Evolutionary conservation across 2,888 invertebrate species (phyloP).

Genomic region (Stenodema calcarata): DNA sequence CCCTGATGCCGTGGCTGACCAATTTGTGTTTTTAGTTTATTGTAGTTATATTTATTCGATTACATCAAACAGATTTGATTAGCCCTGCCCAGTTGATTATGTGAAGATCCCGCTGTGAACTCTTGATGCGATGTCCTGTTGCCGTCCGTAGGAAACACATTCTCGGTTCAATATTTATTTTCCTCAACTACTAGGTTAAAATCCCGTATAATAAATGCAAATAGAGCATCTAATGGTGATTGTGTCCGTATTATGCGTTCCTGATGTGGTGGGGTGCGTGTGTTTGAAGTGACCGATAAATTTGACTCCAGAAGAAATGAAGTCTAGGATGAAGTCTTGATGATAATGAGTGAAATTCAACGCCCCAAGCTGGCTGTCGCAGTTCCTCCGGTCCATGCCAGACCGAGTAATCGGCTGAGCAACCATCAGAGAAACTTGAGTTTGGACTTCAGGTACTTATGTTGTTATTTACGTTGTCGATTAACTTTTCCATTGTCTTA

Average conservation of each 20-base stretch:
- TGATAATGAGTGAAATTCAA: constrained; percentile 55
- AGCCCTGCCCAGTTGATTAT: constrained; percentile 16
- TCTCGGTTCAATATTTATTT: background rate
- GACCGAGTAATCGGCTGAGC: constrained; percentile 65
- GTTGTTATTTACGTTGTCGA: background rate
- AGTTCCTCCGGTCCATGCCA: constrained; percentile 68
- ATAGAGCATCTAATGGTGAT: background rate
- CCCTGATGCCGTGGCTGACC: background rate
- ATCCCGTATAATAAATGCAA: background rate
- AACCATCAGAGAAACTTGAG: constrained; percentile 88
- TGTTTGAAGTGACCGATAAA: background rate
- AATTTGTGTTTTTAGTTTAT: background rate
- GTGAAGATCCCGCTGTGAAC: background rate
- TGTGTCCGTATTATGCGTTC: background rate
- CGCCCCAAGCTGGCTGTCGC: constrained; percentile 54
- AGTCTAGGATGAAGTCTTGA: constrained; percentile 44
- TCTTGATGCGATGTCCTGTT: background rate
- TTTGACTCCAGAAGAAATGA: constrained; percentile 3
- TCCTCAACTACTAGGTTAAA: background rate
- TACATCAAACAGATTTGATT: background rate
- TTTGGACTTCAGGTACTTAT: constrained; percentile 80
- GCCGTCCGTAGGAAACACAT: background rate
- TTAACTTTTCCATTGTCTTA: background rate
- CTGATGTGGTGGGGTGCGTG: constrained; percentile 12
- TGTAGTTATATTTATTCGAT: background rate